These are phyloP conservation scores for Botrylloides violaceus DNA, from an alignment of 23 tunicate species.

Conservation along the genomic window DNA sequence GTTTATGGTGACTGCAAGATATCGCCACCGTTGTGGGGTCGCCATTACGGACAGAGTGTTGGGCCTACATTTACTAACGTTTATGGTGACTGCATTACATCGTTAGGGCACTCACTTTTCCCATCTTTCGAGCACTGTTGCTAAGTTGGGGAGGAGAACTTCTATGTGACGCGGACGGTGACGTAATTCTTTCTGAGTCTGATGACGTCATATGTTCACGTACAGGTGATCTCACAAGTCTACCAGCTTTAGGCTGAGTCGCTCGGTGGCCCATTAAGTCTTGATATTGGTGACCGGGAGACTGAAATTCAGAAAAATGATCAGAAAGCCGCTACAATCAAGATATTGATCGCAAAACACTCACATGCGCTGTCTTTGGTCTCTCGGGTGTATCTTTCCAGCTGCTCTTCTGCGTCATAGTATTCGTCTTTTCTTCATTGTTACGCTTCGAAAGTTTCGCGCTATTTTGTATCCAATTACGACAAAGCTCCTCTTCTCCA, in stretches of 20 bases:
- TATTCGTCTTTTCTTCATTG: constrained; percentile 7
- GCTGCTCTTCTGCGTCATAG: not conserved
- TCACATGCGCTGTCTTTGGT: constrained; percentile 15
- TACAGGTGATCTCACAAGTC: not conserved
- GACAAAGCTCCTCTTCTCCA: constrained; percentile 26
- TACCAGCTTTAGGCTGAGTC: not conserved
- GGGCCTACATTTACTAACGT: too few relatives aligned
- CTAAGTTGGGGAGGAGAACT: constrained; percentile 19
- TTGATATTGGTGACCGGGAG: not conserved
- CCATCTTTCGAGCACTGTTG: too few relatives aligned
- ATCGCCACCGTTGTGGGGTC: too few relatives aligned
- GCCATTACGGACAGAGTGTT: too few relatives aligned
- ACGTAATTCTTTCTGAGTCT: constrained; percentile 15
- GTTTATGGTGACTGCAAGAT: too few relatives aligned
- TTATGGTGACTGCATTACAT: too few relatives aligned
- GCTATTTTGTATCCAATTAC: constrained; percentile 22
- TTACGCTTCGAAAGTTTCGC: constrained; percentile 17
- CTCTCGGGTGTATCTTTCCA: constrained; percentile 1
- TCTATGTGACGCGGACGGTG: constrained; percentile 19
- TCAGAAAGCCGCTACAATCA: too few relatives aligned
- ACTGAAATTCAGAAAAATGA: too few relatives aligned
- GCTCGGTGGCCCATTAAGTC: not conserved
- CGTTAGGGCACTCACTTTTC: too few relatives aligned
- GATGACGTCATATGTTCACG: constrained; percentile 18
- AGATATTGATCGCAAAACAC: not conserved